Evolutionary conservation across 2,888 invertebrate species (phyloP), one percentile per base, ranked within the genome.

Genomic region (Zhengitettix transpicula): DNA sequence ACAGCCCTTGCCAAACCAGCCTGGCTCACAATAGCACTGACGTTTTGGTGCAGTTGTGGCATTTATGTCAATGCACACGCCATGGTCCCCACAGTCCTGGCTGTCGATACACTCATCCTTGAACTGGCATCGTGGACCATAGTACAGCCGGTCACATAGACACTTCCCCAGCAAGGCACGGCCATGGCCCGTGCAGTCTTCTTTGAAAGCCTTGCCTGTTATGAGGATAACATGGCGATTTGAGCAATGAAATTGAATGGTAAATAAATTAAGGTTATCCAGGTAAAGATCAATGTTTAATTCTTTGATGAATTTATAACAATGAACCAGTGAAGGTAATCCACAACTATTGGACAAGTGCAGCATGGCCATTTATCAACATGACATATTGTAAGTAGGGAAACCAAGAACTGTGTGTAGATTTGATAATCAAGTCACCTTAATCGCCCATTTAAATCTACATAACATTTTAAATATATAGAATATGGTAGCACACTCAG

Each of bases 1-100:
- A 69, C 95, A 96, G 0, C 85, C 84, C 28, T 82, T 79, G 3
- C 95, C 95, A 69, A 85, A 90, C 81, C 87, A 93, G 15, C 96
- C 96, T 58, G 83, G 78, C 61, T 90, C 85, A 69, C 96, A 97
- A 73, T 88, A 97, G 71, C 97, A 97, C 69, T 89, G 87, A 66
- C 81, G 83, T 52, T 81, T 81, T 0, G 95, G 95, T 10, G 87
- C 78, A 40, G 88, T 84, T 0, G 89, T 90, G 3, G 91, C 84
- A 63, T 84, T 80, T 16, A 88, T 76, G 69, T 91, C 86, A 16
- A 92, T 75, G 71, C 97, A 97, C 68, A 84, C 83, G 56, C 96
- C 96, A 60, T 88, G 81, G 61, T 82, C 78, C 0, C 91, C 90
- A 70, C 97, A 97, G 71, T 96, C 94, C 12, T 78, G 79, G 71